phyloP scores from a whole-genome alignment of 2,797 vertebrate genomes.

The Alauda arvensis region DNA sequence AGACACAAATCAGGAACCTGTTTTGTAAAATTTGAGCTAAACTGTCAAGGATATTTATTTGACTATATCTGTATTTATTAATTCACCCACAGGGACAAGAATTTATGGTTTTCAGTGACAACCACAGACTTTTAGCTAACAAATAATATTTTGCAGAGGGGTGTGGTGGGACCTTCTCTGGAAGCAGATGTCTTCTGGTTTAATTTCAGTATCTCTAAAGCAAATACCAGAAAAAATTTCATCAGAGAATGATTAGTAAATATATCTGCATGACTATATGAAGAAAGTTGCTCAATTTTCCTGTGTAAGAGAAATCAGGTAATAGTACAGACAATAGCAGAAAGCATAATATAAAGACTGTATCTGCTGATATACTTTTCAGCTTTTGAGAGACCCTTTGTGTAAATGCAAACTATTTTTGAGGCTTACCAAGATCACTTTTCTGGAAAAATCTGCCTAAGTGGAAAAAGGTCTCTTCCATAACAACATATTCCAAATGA shows the following conservation, averaged over 20 bases:
- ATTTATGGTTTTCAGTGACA: neutral
- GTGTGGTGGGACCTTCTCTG: neutral
- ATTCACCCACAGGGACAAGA: neutral
- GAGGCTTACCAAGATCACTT: neutral
- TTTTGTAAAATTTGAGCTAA: neutral
- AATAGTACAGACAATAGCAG: accelerated
- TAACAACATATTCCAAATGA: neutral
- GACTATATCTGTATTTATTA: neutral
- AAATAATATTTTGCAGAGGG: neutral
- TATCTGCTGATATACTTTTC: neutral
- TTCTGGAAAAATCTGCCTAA: neutral
- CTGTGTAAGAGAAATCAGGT: neutral
- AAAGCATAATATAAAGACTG: neutral
- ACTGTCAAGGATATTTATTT: neutral
- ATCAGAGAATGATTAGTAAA: neutral
- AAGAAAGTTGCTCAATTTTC: neutral
- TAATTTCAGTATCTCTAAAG: neutral
- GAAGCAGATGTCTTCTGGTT: neutral
- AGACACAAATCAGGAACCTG: neutral
- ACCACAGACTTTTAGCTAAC: neutral
- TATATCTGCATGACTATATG: neutral
- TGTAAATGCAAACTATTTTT: neutral
- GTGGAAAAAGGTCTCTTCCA: neutral
- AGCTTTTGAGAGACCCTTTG: neutral
- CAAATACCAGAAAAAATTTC: neutral